Evolutionary conservation across 2,888 invertebrate species (phyloP).

Genomic region (Dolomedes plantarius): DNA sequence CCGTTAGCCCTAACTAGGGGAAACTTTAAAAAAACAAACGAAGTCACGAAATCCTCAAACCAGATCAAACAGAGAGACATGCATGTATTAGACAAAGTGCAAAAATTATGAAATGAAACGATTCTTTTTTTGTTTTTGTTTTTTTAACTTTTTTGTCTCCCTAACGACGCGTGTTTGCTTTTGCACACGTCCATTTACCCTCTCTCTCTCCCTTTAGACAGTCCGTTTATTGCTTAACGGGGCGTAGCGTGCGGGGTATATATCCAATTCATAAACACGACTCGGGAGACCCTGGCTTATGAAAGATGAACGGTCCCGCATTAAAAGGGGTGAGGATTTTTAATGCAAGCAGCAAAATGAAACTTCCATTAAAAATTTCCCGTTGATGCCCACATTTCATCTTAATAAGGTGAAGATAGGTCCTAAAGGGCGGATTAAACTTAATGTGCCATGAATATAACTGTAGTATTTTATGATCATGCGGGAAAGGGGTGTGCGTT

Average conservation of each 20-base stretch:
- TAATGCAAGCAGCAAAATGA: slow-evolving; percentile 22
- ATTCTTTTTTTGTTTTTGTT: too few species aligned
- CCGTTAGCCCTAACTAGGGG: too few species aligned
- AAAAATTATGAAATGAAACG: too few species aligned
- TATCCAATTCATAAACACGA: slow-evolving; percentile 27
- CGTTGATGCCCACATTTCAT: slow-evolving; percentile 39
- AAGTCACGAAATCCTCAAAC: too few species aligned
- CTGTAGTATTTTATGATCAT: background rate
- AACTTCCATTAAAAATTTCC: slow-evolving; percentile 27
- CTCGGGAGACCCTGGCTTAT: slow-evolving; percentile 1
- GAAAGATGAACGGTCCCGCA: slow-evolving; percentile 32
- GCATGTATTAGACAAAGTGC: too few species aligned
- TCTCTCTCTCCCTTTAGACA: background rate
- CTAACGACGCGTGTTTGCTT: too few species aligned
- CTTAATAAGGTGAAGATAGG: slow-evolving; percentile 44
- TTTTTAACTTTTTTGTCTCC: too few species aligned
- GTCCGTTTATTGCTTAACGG: slow-evolving; percentile 24
- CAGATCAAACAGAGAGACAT: too few species aligned
- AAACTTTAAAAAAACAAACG: too few species aligned
- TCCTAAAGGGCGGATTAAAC: slow-evolving; percentile 23
- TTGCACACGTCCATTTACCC: too few species aligned
- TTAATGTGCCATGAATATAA: slow-evolving; percentile 49
- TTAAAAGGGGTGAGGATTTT: slow-evolving; percentile 34
- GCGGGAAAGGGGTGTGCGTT: background rate
- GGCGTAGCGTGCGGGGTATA: background rate